Base-by-base conservation (phyloP, 2,113 vertebrate species). In the Phocoena sinus region DNA sequence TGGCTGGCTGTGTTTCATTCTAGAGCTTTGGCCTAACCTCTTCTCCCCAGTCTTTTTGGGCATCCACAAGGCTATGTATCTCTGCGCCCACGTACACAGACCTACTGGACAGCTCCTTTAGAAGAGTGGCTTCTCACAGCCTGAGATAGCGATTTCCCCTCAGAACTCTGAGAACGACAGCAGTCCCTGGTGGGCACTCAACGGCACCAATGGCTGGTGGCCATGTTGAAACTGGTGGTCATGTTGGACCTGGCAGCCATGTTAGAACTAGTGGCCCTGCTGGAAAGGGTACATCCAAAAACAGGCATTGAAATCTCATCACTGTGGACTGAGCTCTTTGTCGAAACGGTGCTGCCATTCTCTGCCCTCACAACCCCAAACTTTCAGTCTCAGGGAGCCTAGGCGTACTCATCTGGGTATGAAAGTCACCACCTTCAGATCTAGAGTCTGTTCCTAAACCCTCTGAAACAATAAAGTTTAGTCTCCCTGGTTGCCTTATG, bases 341-440 rank as follows among this genome's bases (percentile, higher is more conserved):
- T 23, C 76, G 65, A 93, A 94, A 81, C 21, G 10, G 58, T 53
- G 14, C 71, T 80, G 21, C 80, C 82, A 56, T 88, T 83, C 38
- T 86, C 8, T 26, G 47, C 79, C 63, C 26, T 93, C 92, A 56
- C 70, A 77, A 84, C 65, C 56, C 7, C 92, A 31, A 94, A 76
- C 33, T 80, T 74, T 95, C 31, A 3, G 7, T 96, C 95, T 96
- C 53, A n/a, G 71, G 71, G 60, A 82, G 9, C 85, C 77, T 13
- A 73, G 31, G 28, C 95, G 3, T 44, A 36, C 38, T 89, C 77
- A 58, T 62, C 18, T 53, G n/a, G 33, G 83, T 85, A 12, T 89
- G 93, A 83, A 98, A 97, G 79, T 2, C 10, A 23, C 17, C 41
- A 21, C 14, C 18, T 98, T 98, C 58, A 25, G 15, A 82, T 98